Base-by-base conservation (phyloP, 2,888 invertebrate species). In the Xiphydria camelus region DNA sequence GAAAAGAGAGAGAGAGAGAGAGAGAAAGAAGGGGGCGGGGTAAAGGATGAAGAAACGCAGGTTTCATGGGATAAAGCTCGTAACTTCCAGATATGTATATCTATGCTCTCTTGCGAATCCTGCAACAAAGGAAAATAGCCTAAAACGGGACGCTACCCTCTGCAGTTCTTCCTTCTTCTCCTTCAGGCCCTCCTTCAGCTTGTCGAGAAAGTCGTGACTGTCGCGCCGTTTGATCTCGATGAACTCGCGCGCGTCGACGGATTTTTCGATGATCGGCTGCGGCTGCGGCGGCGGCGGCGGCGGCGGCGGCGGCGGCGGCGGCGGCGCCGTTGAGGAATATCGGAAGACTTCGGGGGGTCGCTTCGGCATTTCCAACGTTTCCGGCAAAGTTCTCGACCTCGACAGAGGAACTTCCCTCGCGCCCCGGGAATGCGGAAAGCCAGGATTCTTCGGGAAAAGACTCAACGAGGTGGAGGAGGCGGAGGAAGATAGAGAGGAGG, bases 111-210 rank as follows among this genome's bases (percentile, higher is more conserved):
- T n/a, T n/a, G n/a, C n/a, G n/a, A n/a, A n/a, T n/a, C n/a, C n/a
- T n/a, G n/a, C n/a, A n/a, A n/a, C n/a, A n/a, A n/a, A n/a, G n/a
- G n/a, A n/a, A n/a, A n/a, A 10, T 31, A 25, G n/a, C 14, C 18
- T 4, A 21, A 17, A 22, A 45, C n/a, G n/a, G n/a, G 22, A 7
- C 19, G 21, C 63, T 83, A 85, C 85, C 84, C 82, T 81, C 55
- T 84, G 82, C 33, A 85, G 77, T 63, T 77, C 79, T 57, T 83
- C 83, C 32, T 83, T 78, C 51, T 79, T 78, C 51, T 80, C 81
- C 66, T 77, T 83, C 46, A 83, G 59, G 31, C 64, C 65, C n/a
- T 54, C 66, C 23, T 53, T 48, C 9, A 58, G 39, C 49, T 47
- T 53, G 17, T 58, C 56, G 32, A 56, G 23, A 23, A 58, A 49